A percentile compares a stretch with the other conserved stretches of the same genome.
Evolutionary conservation across 2,888 invertebrate genomes (phyloP).

Genomic region (Torymus tubicola): DNA sequence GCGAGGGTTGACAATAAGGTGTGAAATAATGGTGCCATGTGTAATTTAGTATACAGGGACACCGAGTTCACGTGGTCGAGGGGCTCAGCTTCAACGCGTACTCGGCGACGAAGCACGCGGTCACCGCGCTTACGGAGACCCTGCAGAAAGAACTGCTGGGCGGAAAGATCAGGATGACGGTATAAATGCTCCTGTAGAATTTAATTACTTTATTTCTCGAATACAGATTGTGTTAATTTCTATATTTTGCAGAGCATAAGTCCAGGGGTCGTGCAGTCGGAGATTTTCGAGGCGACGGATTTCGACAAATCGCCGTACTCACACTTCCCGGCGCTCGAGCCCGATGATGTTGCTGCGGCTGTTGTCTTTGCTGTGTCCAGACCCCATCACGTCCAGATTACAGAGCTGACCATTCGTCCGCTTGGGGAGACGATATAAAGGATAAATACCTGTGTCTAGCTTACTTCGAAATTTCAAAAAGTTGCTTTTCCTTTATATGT

Average conservation of each 20-base stretch:
- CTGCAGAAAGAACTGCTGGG: constrained; percentile 78
- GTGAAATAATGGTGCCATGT: too few relatives aligned
- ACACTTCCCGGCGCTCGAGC: constrained; percentile 61
- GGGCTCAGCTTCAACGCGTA: constrained; percentile 76
- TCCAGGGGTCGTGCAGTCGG: constrained; percentile 80
- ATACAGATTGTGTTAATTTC: background rate
- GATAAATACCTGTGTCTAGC: too few relatives aligned
- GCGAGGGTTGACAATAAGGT: too few relatives aligned
- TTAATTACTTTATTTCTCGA: too few relatives aligned
- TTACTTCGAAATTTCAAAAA: too few relatives aligned
- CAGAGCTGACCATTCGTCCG: constrained; percentile 25
- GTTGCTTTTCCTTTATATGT: too few relatives aligned
- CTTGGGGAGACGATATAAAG: constrained; percentile 25
- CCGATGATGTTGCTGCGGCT: constrained; percentile 73
- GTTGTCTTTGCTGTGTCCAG: constrained; percentile 70
- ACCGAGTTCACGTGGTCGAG: constrained; percentile 75
- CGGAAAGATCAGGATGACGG: constrained; percentile 62
- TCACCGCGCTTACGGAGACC: constrained; percentile 80
- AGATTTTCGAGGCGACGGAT: constrained; percentile 66
- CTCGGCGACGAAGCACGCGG: constrained; percentile 80
- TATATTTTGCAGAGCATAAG: constrained; percentile 78
- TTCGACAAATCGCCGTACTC: constrained; percentile 18
- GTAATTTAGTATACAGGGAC: constrained; percentile 74
- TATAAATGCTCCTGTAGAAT: constrained; percentile 25
- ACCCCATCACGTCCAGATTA: constrained; percentile 60